phyloP scores from a whole-genome alignment of 2,113 vertebrate genomes.

The Burhinus oedicnemus region DNA sequence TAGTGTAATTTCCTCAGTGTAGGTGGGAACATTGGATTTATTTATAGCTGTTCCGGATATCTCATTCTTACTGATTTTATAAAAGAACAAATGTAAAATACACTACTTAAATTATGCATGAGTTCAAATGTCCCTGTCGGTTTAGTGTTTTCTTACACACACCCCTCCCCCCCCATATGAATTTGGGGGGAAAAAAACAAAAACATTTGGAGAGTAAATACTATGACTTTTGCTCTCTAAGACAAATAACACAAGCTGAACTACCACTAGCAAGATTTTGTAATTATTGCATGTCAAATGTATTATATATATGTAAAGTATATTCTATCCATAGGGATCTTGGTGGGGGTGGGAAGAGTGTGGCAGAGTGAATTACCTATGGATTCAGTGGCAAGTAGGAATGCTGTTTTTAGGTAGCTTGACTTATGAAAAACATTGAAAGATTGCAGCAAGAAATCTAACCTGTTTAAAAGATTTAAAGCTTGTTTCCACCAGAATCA shows the following conservation, averaged over 20 bases:
- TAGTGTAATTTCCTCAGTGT: neutral
- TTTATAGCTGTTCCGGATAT: neutral
- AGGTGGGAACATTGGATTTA: neutral
- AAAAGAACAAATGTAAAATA: neutral
- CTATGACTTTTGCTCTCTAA: neutral
- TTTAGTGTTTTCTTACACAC: neutral
- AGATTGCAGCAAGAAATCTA: neutral
- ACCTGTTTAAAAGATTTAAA: neutral
- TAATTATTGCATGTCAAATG: neutral
- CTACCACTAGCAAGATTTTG: neutral
- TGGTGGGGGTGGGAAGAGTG: neutral
- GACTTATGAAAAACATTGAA: neutral
- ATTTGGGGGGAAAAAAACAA: neutral
- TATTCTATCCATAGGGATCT: neutral
- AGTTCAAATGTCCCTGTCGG: neutral
- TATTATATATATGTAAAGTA: neutral
- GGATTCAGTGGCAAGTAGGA: neutral
- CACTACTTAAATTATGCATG: neutral
- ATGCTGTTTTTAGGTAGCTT: neutral
- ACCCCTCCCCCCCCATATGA: neutral
- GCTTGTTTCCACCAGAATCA: neutral
- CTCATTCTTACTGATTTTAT: neutral
- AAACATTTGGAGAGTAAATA: neutral
- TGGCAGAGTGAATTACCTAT: neutral
- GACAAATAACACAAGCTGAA: neutral